Evolutionary conservation across 2,888 invertebrate species (phyloP), one percentile per base, ranked within the genome.

Genomic region (Seira sanloemensis): DNA sequence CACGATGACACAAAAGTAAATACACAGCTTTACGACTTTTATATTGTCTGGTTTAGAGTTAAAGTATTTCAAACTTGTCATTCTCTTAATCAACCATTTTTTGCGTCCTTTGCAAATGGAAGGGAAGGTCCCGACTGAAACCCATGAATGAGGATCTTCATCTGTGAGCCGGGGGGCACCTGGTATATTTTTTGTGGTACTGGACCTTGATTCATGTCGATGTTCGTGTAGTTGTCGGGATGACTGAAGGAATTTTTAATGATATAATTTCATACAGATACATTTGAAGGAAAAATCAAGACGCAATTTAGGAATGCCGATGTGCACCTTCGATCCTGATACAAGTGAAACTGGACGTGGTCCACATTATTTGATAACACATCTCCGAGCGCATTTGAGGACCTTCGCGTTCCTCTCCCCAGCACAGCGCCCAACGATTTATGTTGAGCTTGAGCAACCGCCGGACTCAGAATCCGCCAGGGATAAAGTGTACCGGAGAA

Each of bases 81-180:
- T 18, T 21, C 1, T 18, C 24, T 7, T 2, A 27, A 21, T 27
- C 25, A 19, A 86, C 84, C 86, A 74, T 87, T 77, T 78, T 87
- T 87, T 0, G 81, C 65, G 1, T 54, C 74, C 24, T 54, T 12
- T 0, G 67, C 75, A 75, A 87, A 87, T 18, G 66, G 23, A 1
- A 71, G 50, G 0, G 66, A 16, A 2, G 76, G 67, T 50, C 79
- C 79, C 0, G 77, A 75, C 25, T 83, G 82, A 71, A 85, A 86
- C 16, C 86, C 86, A 27, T 86, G 86, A 46, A 86, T 83, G 1
- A 86, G 68, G 9, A 86, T 86, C 26, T 86, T 86, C 2, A 83
- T 46, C 12, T 79, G 54, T 1, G 67, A n/a, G 25, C 25, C 21
- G 1, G n/a, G 19, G 5, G n/a, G 12, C 0, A 85, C 65, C 46